Base-by-base conservation (phyloP, 2,113 vertebrate species). In the Hiodon alosoides region DNA sequence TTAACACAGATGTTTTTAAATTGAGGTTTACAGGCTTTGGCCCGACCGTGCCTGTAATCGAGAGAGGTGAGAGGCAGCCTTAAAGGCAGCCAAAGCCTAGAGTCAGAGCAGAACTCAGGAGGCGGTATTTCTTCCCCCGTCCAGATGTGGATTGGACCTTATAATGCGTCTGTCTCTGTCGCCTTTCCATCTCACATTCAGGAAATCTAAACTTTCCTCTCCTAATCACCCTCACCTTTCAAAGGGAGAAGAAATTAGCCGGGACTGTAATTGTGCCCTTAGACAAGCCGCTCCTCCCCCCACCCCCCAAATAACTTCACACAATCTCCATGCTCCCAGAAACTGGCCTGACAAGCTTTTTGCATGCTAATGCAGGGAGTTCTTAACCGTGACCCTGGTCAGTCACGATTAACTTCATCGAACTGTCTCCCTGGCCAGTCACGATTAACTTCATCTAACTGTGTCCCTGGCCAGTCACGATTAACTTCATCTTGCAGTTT, bases 201-300 rank as follows among this genome's bases (percentile, higher is more conserved):
- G 91, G 90, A 92, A 90, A 92, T 89, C 88, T 90, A 92, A 92
- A 92, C 89, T 90, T 91, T 90, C 88, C 87, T 90, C 84, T 91
- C 80, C 87, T 91, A 91, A 86, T 87, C 84, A 87, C 85, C 81
- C 71, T 70, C 73, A 62, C 62, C 85, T 88, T 87, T 90, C 84
- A 90, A 91, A 88, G 81, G 86, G 64, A 86, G 88, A 87, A 86
- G 86, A 90, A 90, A 90, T 86, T 86, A 86, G 83, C 73, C 81
- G 80, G 82, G 77, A 76, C 80, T 83, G 88, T 90, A 89, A 91
- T 89, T 88, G 83, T 77, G 81, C 83, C 77, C 72, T 52, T 73
- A 51, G 0, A 61, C 75, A 55, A 71, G 55, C 69, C 58, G 61
- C 68, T 14, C 72, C 61, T 66, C 64, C 68, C 10, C 50, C 64